Evolutionary conservation across 1,140 invertebrate species (phyloP), one percentile per base, ranked within the genome.

Genomic region (Zaprionus nigranus): DNA sequence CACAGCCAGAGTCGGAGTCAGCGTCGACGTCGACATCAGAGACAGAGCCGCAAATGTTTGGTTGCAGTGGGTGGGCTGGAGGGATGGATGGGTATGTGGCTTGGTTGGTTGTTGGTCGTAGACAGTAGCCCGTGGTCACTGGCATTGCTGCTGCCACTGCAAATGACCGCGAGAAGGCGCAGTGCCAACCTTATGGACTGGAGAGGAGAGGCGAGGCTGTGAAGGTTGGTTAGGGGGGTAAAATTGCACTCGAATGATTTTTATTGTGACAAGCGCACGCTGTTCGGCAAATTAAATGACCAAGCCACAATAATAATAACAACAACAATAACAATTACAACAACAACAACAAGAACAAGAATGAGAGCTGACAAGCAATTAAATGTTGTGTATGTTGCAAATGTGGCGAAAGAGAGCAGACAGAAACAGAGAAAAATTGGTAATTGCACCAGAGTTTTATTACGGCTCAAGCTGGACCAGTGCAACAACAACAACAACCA

Each of bases 201-300:
- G 7, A 9, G n/a, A 17, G n/a, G 28, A 26, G 46, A 54, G 71
- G 66, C 54, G 82, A 72, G 67, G 72, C 66, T 79, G 79, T 51
- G 61, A 38, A 15, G 51, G 65, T 73, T 17, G 40, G 13, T 70
- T 70, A 34, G 54, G 73, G 73, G 67, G 72, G 72, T 65, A 54
- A 60, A 57, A 83, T 63, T 83, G 83, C 83, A 88, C 80, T 87
- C 80, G 84, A 88, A 49, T 88, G 83, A 88, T 87, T 87, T 86
- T 86, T 87, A 87, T 87, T 88, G 83, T 87, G 83, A 87, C 83
- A 87, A 75, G 81, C 78, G 73, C 84, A 78, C 61, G 84, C 81
- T 87, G 84, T 78, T 72, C 84, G 67, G 80, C 78, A 87, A 88
- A 86, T 88, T 80, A 88, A 86, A 83, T 83, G 77, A 77, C 66